Evolutionary conservation across 1,140 invertebrate genomes (phyloP).

Genomic region (Ganaspis sp.): DNA sequence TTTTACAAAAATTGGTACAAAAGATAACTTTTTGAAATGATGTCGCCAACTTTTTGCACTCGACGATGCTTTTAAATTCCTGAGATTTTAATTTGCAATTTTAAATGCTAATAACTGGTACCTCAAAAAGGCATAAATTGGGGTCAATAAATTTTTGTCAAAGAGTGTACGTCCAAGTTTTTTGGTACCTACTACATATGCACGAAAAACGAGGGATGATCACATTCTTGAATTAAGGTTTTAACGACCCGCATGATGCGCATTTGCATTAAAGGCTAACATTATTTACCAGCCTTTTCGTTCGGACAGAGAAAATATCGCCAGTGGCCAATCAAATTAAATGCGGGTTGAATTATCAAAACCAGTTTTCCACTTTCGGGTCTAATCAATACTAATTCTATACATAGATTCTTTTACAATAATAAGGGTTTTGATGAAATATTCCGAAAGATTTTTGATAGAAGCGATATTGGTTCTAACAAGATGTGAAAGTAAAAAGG

Average conservation of each 20-base stretch:
- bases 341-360: not conserved
- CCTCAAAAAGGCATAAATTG: not conserved
- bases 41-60: too few relatives aligned
- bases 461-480: not conserved
- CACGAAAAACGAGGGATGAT: not conserved
- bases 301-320: not conserved
- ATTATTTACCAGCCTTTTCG: conserved; percentile 1
- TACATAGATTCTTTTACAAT: not conserved
- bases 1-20: too few relatives aligned
- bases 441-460: too few relatives aligned
- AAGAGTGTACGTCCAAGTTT: not conserved
- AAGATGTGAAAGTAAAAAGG: too few relatives aligned
- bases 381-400: not conserved
- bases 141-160: not conserved
- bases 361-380: not conserved
- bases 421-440: too few relatives aligned
- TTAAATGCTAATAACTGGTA: too few relatives aligned
- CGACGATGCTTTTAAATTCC: too few relatives aligned
- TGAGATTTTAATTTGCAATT: too few relatives aligned
- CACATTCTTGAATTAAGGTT: not conserved
- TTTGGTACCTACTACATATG: not conserved
- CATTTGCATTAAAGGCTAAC: not conserved
- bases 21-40: too few relatives aligned
- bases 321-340: not conserved
- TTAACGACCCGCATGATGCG: not conserved